Evolutionary conservation across 2,888 invertebrate species (phyloP), one percentile per base, ranked within the genome.

Genomic region (Dascillus cervinus): DNA sequence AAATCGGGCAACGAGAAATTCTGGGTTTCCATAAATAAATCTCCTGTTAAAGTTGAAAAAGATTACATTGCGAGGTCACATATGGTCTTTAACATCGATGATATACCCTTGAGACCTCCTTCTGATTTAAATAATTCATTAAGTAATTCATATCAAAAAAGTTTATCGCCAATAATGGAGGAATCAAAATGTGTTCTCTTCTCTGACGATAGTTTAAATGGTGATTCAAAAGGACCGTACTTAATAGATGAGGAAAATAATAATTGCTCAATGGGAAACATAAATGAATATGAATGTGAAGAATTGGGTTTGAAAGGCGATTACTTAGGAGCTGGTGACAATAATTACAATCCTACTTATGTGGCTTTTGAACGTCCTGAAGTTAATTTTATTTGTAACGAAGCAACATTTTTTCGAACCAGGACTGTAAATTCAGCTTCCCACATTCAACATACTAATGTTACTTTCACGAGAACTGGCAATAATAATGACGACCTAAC

Each of bases 91-190:
- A 59, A 62, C 34, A 49, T 60, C 0, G 62, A 62, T 42, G 60
- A 62, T 19, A 62, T 60, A 26, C 60, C 60, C 3, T 43, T 60
- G 14, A 50, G 43, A 31, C 59, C 59, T 11, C 61, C 60, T 2
- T 34, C 41, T 13, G 54, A 56, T 39, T 39, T 53, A 8, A 17
- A 8, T 17, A n/a, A n/a, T n/a, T 17, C 5, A 6, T 17, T 17
- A 17, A 24, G 8, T 15, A 15, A 26, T 4, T 3, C 5, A 8
- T 10, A 14, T 11, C 12, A 24, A 13, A 28, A 22, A 26, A 26
- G 21, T 28, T 37, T 60, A 27, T 56, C 57, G 10, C 57, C 61
- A 1, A 60, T 61, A 30, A 34, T 41, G n/a, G 62, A 61, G 48
- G 60, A 60, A 41, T 42, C 53, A 12, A 43, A 43, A 25, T 32